phyloP scores from a whole-genome alignment of 2,888 invertebrate species.

The Sepiola atlantica region DNA sequence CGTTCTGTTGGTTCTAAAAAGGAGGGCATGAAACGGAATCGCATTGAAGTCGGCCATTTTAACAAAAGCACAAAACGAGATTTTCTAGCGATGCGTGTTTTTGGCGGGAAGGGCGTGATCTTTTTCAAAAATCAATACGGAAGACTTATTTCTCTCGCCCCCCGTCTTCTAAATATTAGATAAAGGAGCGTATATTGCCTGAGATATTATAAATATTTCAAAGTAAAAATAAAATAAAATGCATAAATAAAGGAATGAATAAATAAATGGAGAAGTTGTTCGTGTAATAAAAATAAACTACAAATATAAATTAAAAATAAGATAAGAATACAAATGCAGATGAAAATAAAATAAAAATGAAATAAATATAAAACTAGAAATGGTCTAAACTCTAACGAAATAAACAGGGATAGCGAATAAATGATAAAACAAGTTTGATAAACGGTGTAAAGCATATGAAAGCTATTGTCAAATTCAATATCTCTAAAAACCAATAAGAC shows the following conservation, averaged over 20 bases:
- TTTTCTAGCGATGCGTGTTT: constrained; percentile 12
- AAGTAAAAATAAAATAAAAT: background rate
- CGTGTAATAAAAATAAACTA: too few relatives aligned
- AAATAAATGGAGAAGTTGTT: too few relatives aligned
- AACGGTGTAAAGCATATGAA: background rate
- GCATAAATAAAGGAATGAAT: background rate
- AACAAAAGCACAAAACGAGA: background rate
- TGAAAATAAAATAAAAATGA: too few relatives aligned
- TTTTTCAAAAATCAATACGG: background rate
- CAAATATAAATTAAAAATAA: too few relatives aligned
- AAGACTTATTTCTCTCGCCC: background rate
- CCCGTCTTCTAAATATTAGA: background rate
- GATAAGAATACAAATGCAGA: too few relatives aligned
- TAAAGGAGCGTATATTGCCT: background rate
- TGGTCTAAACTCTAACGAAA: background rate
- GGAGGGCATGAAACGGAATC: background rate
- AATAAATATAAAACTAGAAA: background rate
- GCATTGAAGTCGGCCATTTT: background rate
- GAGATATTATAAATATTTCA: background rate
- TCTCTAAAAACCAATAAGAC: background rate
- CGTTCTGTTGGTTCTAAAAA: background rate
- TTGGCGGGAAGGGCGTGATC: constrained; percentile 12
- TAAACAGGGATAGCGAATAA: background rate
- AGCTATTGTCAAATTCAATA: constrained; percentile 32
- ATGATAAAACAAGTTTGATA: background rate